These are phyloP conservation scores for Sorex araneus DNA, from an alignment of 2,113 vertebrate species.

Conservation along the genomic window DNA sequence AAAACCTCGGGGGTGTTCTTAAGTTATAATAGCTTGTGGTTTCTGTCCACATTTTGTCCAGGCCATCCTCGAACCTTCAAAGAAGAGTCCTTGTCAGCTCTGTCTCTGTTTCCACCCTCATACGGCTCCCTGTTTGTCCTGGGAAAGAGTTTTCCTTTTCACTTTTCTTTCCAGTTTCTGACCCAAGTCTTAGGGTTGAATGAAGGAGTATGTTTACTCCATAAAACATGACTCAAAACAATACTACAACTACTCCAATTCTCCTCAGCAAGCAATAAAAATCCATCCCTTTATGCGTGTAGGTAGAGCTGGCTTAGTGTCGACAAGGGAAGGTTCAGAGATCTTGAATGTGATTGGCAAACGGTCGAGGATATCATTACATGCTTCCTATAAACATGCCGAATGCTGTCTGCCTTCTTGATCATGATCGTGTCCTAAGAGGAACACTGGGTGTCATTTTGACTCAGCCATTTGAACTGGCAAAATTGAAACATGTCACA, in stretches of 20 bases:
- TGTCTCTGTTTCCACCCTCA: background rate
- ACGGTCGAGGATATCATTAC: background rate
- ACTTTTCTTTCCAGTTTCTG: background rate
- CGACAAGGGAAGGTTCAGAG: background rate
- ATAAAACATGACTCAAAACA: background rate
- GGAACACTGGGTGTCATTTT: background rate
- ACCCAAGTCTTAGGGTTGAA: background rate
- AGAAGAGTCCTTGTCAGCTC: background rate
- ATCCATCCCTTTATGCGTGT: background rate
- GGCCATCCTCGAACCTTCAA: background rate
- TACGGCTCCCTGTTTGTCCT: background rate
- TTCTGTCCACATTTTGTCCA: background rate
- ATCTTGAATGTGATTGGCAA: background rate
- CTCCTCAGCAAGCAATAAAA: background rate
- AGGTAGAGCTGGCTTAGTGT: background rate
- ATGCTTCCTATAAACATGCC: background rate
- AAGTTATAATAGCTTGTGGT: background rate
- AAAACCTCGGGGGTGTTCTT: background rate
- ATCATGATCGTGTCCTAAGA: background rate
- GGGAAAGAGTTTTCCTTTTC: background rate
- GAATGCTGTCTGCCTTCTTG: slow-evolving; percentile 7
- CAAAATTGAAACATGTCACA: slow-evolving; percentile 18
- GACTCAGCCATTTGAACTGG: background rate
- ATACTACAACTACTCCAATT: background rate
- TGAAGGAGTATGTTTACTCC: background rate